A percentile compares a stretch with the other conserved stretches of the same genome.
These are phyloP conservation scores for Malachius bipustulatus DNA, from an alignment of 2,888 invertebrate species.

Conservation along the genomic window DNA sequence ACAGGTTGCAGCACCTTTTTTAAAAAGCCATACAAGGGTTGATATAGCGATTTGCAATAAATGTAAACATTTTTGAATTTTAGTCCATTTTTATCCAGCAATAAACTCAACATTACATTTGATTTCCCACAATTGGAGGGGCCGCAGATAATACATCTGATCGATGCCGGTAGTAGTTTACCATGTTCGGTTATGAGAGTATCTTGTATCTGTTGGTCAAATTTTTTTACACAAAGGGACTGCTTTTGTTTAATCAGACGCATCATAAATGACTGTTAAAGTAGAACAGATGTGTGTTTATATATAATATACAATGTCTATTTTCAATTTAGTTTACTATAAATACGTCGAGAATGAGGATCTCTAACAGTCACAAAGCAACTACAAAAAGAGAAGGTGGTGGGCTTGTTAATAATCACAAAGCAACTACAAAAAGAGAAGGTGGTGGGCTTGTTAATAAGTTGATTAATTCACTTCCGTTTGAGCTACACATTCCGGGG, in stretches of 20 bases:
- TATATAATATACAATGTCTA: no score
- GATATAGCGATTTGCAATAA: slow-evolving; percentile 26
- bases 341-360: no score
- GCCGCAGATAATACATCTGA: slow-evolving; percentile 25
- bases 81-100: slow-evolving; percentile 27
- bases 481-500: slow-evolving; percentile 20
- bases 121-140: slow-evolving; percentile 32
- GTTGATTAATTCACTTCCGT: slow-evolving; percentile 20
- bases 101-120: slow-evolving; percentile 26
- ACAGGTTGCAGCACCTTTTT: slow-evolving; percentile 18
- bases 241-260: slow-evolving; percentile 7
- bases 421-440: no score
- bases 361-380: no score
- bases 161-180: slow-evolving; percentile 22
- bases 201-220: no score
- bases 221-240: no score
- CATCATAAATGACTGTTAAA: no score
- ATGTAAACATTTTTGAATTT: slow-evolving; percentile 31
- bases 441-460: slow-evolving; percentile 18
- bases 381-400: no score
- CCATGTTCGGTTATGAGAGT: no score
- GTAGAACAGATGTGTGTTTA: no score
- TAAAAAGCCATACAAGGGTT: slow-evolving; percentile 26
- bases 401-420: no score
- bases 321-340: no score